Base-by-base conservation (phyloP, 2,888 invertebrate genomes). In the Xylocampa areola region DNA sequence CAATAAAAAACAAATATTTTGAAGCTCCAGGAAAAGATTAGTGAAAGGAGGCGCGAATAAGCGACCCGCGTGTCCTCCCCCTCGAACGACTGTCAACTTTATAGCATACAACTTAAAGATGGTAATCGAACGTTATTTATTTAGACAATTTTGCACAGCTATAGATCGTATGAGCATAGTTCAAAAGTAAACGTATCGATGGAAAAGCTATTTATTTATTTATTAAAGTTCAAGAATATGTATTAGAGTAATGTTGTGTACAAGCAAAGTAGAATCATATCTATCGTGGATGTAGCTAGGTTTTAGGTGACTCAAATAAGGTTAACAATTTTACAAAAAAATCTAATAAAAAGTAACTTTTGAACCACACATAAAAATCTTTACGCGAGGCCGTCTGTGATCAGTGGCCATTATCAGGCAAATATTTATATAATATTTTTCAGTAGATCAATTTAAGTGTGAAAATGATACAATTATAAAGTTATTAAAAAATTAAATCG, bases 121-220 rank as follows among this genome's bases (percentile, higher is more conserved):
- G 37, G 16, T 54, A 33, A 52, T 36, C 1, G 29, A 39, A 40
- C 5, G 25, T 50, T 50, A 68, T 47, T 59, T 48, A 30, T 21
- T 41, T 66, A 70, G 66, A 35, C 7, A 54, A 51, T 51, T 7
- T 21, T 43, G 52, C 55, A 68, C 49, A 58, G 36, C 27, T 68
- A 32, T 50, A 48, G 10, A 44, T n/a, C 30, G 47, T 57, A 32
- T 19, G 25, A 49, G 13, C 2, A 41, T 49, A 54, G 25, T 37
- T 44, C 45, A 32, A 43, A 53, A n/a, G 45, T 29, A 60, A 25
- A 36, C 40, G 36, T 62, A 48, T 54, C 40, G 41, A 58, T 44
- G 21, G 43, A 33, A 58, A 41, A 67, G 32, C 54, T 58, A 68
- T 68, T 67, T 68, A 64, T 63, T 68, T 27, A 40, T 29, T 25